These are phyloP conservation scores for Theropithecus gelada DNA, from an alignment of 2,113 vertebrate genomes.

Conservation along the genomic window DNA sequence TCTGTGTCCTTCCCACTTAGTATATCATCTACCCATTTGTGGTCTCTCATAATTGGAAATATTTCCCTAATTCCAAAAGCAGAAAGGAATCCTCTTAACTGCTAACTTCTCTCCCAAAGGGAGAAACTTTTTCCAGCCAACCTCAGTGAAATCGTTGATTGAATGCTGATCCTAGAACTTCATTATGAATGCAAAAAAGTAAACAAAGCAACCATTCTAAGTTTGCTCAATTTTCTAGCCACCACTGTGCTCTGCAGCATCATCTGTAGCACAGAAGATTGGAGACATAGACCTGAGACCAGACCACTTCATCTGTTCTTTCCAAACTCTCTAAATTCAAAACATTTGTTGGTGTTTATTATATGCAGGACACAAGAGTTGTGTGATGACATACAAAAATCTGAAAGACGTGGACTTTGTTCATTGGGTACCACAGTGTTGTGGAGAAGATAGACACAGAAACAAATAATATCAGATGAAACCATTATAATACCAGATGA, in stretches of 20 bases:
- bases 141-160: not conserved
- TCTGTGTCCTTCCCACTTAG: not conserved
- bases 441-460: not conserved
- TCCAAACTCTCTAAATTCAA: not conserved
- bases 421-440: not conserved
- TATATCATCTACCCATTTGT: not conserved
- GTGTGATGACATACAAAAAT: not conserved
- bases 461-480: not conserved
- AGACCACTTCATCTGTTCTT: not conserved
- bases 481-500: not conserved
- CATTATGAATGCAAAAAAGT: not conserved
- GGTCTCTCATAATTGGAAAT: not conserved
- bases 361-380: not conserved
- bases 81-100: not conserved
- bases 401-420: not conserved
- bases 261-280: not conserved
- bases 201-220: not conserved
- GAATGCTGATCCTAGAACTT: not conserved
- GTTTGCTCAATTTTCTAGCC: not conserved
- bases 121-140: not conserved
- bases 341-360: not conserved
- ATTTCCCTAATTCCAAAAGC: not conserved
- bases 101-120: not conserved
- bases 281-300: not conserved
- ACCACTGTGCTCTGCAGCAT: not conserved